Evolutionary conservation across 1,140 invertebrate species (phyloP).

Genomic region (Drosophila subobscura): DNA sequence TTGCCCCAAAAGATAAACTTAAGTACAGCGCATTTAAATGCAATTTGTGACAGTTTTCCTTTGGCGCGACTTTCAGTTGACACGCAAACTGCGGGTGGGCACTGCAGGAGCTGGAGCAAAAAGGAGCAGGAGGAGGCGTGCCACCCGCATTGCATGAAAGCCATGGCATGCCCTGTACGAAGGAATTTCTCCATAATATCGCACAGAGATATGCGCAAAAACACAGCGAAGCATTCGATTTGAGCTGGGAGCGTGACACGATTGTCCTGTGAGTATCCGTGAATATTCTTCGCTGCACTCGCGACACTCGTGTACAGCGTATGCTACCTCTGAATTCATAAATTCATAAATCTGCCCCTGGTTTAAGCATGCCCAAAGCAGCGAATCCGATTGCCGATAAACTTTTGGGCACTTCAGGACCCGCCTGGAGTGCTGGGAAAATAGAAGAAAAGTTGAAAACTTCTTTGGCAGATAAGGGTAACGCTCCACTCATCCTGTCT

Average conservation of each 20-base stretch:
- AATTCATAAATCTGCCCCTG: slow-evolving; percentile 9
- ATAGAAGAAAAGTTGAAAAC: slow-evolving; percentile 15
- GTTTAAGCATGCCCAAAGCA: slow-evolving; percentile 4
- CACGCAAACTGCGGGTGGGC: slow-evolving; percentile 42
- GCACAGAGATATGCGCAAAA: slow-evolving; percentile 23
- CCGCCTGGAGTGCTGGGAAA: slow-evolving; percentile 3
- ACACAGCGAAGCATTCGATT: not conserved
- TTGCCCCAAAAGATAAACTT: slow-evolving; percentile 52
- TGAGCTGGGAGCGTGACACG: too few species aligned
- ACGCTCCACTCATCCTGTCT: slow-evolving; percentile 5
- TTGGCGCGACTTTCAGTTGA: slow-evolving; percentile 63
- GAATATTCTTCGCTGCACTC: not conserved
- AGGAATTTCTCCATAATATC: slow-evolving; percentile 60
- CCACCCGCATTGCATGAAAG: slow-evolving; percentile 31
- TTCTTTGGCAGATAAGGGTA: slow-evolving; percentile 11
- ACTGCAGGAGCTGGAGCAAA: not conserved
- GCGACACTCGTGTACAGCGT: slow-evolving; percentile 1
- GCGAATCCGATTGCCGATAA: slow-evolving; percentile 15
- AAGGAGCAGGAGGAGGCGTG: not conserved
- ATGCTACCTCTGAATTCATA: not conserved
- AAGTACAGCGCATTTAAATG: slow-evolving; percentile 70
- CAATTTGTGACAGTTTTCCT: slow-evolving; percentile 69
- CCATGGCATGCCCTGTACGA: slow-evolving; percentile 44
- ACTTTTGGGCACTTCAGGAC: slow-evolving; percentile 17
- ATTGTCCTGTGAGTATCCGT: too few species aligned